phyloP scores from a whole-genome alignment of 2,113 vertebrate genomes.

The Sylvietta virens region DNA sequence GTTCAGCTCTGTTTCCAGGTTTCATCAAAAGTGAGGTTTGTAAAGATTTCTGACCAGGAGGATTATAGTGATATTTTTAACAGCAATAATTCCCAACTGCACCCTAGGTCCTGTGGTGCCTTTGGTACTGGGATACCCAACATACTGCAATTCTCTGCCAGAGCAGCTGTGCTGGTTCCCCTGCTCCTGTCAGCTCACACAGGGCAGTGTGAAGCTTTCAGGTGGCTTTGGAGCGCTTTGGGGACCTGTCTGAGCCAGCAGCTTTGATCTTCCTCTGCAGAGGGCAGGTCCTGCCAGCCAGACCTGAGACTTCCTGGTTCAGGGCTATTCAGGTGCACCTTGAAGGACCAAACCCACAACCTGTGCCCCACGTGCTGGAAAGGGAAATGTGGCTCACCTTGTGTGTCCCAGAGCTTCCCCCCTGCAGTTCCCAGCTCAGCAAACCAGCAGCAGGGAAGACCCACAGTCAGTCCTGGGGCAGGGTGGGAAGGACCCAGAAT shows the following conservation, averaged over 20 bases:
- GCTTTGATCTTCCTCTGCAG: not conserved
- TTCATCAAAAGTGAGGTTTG: not conserved
- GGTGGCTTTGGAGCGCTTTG: not conserved
- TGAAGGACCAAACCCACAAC: not conserved
- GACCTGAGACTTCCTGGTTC: rapidly evolving
- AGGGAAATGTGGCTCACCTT: not conserved
- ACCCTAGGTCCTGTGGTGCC: no score
- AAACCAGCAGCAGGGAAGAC: not conserved
- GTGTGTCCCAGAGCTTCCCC: not conserved
- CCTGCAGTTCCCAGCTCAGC: not conserved
- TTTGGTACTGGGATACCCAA: not conserved
- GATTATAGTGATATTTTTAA: not conserved
- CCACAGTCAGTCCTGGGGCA: not conserved
- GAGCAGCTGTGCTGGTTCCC: not conserved
- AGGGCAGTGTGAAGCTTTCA: not conserved
- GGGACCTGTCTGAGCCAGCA: not conserved
- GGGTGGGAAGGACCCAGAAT: not conserved
- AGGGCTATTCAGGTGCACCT: rapidly evolving
- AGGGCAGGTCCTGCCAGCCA: not conserved
- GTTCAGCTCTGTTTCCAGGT: not conserved
- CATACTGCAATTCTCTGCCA: not conserved
- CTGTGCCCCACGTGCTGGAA: rapidly evolving
- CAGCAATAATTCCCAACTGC: rapidly evolving
- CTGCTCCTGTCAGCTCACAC: not conserved
- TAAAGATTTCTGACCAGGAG: not conserved